Base-by-base conservation (phyloP, 2,888 invertebrate genomes). In the Cataglyphis cursor region DNA sequence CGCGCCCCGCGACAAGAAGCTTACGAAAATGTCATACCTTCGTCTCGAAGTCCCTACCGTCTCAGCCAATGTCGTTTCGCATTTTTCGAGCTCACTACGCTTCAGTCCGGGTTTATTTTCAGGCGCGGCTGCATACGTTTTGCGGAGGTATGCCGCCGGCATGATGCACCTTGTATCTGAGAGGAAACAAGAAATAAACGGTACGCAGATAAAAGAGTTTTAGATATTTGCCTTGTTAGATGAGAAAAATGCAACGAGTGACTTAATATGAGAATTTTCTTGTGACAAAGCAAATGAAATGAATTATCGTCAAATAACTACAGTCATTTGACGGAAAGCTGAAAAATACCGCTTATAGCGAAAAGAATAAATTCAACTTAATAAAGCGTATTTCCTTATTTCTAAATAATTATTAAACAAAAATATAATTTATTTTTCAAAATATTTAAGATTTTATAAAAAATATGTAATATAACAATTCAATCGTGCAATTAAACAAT, bases 11-110 rank as follows among this genome's bases (percentile, higher is more conserved):
- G 31, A 62, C 73, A 70, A 83, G 84, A 72, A 84, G 81, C 84
- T 72, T 74, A 65, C 80, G 85, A 84, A 86, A 90, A 90, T 90
- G 90, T 87, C 90, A 87, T 61, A 82, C 81, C 81, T 81, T 84
- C 73, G 78, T 64, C 54, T 72, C 62, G 21, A 68, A 78, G 62
- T 64, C 70, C 51, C 21, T 57, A 80, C 54, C 61, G 48, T 81
- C 78, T 81, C 85, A 80, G 70, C 54, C 68, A 72, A 62, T 86
- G 78, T 74, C 76, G 38, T 75, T 61, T 54, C 48, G 66, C 68
- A 81, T 74, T 84, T 72, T 81, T 70, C 83, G 64, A 81, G 81
- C 81, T 81, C 81, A 48, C 73, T 78, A 82, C 48, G 66, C 18
- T 44, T 59, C 81, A 59, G 59, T n/a, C 54, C 15, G 68, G 66